Evolutionary conservation across 2,888 invertebrate species (phyloP).

Genomic region (Clostera curtula): DNA sequence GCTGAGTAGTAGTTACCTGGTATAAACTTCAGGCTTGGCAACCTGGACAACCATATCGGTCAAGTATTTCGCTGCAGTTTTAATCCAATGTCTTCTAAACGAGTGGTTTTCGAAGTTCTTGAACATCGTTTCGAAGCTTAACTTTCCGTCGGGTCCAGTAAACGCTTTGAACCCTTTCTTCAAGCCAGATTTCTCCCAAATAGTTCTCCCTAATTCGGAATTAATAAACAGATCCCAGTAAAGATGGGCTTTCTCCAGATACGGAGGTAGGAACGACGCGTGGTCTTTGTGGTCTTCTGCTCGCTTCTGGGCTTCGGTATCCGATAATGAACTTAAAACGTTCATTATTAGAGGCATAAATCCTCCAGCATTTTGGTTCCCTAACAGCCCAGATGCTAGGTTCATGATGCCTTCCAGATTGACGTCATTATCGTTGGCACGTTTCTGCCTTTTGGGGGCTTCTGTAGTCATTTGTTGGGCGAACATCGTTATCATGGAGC

Average conservation of each 20-base stretch:
- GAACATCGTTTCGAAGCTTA: constrained; percentile 83
- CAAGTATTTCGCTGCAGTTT: constrained; percentile 82
- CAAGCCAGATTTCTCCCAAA: constrained; percentile 84
- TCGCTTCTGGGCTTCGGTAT: constrained; percentile 75
- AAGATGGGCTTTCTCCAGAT: constrained; percentile 77
- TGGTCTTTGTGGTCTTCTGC: constrained; percentile 80
- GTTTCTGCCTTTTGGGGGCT: constrained; percentile 38
- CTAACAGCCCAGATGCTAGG: constrained; percentile 72
- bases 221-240: constrained; percentile 86
- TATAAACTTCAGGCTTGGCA: constrained; percentile 84
- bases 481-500: constrained; percentile 63
- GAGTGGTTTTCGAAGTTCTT: constrained; percentile 87
- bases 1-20: constrained; percentile 65
- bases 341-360: constrained; percentile 81
- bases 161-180: constrained; percentile 81
- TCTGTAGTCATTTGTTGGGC: constrained; percentile 52
- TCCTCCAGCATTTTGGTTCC: constrained; percentile 53
- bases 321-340: constrained; percentile 76
- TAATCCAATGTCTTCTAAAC: constrained; percentile 87
- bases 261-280: constrained; percentile 81
- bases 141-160: constrained; percentile 79
- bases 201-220: constrained; percentile 83
- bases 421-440: constrained; percentile 51
- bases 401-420: constrained; percentile 70
- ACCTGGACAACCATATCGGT: constrained; percentile 83